Evolutionary conservation across 2,888 invertebrate species (phyloP), one percentile per base, ranked within the genome.

Genomic region (Rhopalosiphum nymphaeae): DNA sequence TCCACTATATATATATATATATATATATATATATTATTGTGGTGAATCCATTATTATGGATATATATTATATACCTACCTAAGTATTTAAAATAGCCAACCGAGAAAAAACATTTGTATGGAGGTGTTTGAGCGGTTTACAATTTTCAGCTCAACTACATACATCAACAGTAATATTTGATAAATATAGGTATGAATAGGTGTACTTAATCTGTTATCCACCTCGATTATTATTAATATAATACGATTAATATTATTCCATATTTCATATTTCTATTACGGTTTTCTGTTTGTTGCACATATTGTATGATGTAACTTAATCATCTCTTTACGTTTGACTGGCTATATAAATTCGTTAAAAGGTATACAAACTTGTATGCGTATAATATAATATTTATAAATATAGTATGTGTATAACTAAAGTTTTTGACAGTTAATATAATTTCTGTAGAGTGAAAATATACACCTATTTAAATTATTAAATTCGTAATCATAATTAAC

Each of bases 381-480:
- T 49, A 67, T n/a, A n/a, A 49, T 87, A 44, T 29, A 26, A 61
- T 86, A 92, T 85, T n/a, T 61, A 88, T 86, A 49, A 67, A 67
- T 49, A 89, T 78, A 46, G 1, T 61, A 89, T 89, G 57, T 29
- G 44, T 42, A 29, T 29, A 44, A 44, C 61, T 44, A 89, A 89
- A 89, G 44, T 57, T 89, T 89, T 61, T 89, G 44, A 57, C 44
- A 44, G 56, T 61, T 44, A 21, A 44, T 44, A 44, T 57, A 44
- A 89, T 89, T 26, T 89, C 44, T 36, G 61, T 5, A 44, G 13
- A 61, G 29, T 42, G 57, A 29, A 42, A 57, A 61, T 57, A 44
- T 9, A 61, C n/a, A 36, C 67, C n/a, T 57, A 57, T 61, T 44
- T 89, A 36, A 89, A 89, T 89, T 57, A 44, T 89, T 61, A 61